A percentile compares a stretch with the other conserved stretches of the same genome.
Conservation (phyloP, 2,797 vertebrate genomes). For the Buphagus erythrorhynchus region DNA sequence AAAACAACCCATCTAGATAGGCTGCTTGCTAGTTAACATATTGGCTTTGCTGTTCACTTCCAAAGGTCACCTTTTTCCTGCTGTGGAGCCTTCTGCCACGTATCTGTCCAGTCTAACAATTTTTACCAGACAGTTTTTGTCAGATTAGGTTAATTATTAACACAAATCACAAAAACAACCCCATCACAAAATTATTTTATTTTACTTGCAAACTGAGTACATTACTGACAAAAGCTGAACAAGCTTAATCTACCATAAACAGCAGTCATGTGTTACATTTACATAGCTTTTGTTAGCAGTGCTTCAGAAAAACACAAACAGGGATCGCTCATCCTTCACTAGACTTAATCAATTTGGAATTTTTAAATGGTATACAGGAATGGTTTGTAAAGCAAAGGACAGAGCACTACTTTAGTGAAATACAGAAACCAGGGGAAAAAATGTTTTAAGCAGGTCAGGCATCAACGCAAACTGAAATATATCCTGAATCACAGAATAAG, state of each 20-base stretch:
- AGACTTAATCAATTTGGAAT: neutral
- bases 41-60: neutral
- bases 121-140: neutral
- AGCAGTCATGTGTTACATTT: neutral
- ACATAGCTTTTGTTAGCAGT: constrained; percentile 5
- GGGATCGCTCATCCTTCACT: neutral
- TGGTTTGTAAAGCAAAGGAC: neutral
- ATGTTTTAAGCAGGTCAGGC: neutral
- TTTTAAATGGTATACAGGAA: neutral
- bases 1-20: neutral
- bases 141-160: constrained; percentile 38
- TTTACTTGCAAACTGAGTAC: neutral
- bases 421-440: neutral
- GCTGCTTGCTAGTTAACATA: neutral
- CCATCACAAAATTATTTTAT: neutral
- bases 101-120: neutral
- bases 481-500: neutral
- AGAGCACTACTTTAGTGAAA: neutral
- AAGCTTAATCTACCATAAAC: constrained; percentile 21
- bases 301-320: neutral
- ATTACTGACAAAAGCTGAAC: neutral
- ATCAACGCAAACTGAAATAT: neutral
- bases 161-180: constrained; percentile 7
- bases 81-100: neutral
- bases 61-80: neutral